Conservation (phyloP, 2,113 vertebrate species). For the Myanophis thanlyinensis region DNA sequence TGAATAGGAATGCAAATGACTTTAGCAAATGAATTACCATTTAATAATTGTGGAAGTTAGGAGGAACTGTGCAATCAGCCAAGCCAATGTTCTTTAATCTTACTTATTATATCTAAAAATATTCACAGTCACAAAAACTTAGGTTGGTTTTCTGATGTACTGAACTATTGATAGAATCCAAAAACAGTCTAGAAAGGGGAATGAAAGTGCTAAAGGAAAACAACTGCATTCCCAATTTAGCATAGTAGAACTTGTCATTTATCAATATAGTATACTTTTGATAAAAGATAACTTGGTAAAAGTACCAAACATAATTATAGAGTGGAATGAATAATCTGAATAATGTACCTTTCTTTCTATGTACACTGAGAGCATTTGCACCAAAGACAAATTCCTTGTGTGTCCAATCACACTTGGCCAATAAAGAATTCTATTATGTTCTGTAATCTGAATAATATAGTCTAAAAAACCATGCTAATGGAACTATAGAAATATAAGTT, state of each 20-base stretch:
- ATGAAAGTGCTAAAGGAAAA: not conserved
- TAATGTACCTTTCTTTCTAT: too few relatives aligned
- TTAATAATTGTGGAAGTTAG: not conserved
- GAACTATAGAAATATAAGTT: not conserved
- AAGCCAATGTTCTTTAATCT: slow-evolving; percentile 9
- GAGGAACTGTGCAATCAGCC: not conserved
- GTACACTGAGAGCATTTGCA: too few relatives aligned
- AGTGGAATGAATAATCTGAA: not conserved
- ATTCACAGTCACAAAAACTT: not conserved
- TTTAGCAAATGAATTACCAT: not conserved
- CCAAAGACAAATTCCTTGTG: too few relatives aligned
- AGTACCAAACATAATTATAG: not conserved
- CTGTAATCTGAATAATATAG: not conserved
- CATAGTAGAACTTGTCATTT: not conserved
- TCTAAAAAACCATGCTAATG: not conserved
- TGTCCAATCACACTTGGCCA: too few relatives aligned
- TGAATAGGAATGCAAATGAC: not conserved
- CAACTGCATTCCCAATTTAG: not conserved
- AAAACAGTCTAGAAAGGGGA: not conserved
- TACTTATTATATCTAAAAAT: not conserved
- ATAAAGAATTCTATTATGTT: too few relatives aligned
- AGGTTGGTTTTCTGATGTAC: not conserved
- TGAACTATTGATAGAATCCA: slow-evolving; percentile 1
- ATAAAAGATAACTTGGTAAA: not conserved
- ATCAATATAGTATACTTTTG: not conserved